A percentile compares a stretch with the other conserved stretches of the same genome.
These are phyloP conservation scores for Oncorhynchus tshawytscha DNA, from an alignment of 2,113 vertebrate genomes.

Conservation along the genomic window DNA sequence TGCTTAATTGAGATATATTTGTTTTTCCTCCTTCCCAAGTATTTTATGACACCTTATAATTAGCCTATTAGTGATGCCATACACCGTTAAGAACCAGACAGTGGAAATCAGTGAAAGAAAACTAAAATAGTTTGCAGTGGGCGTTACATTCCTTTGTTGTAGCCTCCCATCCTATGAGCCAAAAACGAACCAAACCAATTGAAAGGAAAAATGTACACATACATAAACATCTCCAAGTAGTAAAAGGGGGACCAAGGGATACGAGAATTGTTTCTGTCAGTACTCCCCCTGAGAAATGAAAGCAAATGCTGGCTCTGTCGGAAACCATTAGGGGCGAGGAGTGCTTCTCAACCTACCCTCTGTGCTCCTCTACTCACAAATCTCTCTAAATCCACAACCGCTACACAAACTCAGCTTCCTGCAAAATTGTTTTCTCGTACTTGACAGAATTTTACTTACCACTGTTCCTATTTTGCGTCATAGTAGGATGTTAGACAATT, in stretches of 20 bases:
- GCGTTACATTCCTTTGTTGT: slow-evolving; percentile 18
- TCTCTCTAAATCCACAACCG: slow-evolving; percentile 2
- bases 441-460: slow-evolving; percentile 39
- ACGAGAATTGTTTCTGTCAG: slow-evolving; percentile 74
- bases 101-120: not conserved
- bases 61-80: not conserved
- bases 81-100: not conserved
- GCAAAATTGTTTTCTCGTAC: slow-evolving; percentile 34
- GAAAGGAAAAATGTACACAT: slow-evolving; percentile 14
- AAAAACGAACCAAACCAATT: slow-evolving; percentile 32
- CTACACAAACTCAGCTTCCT: slow-evolving; percentile 33
- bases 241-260: slow-evolving; percentile 27
- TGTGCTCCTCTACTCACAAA: not conserved
- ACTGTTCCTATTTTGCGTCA: not conserved
- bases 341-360: slow-evolving; percentile 21
- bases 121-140: not conserved
- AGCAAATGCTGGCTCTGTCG: slow-evolving; percentile 73
- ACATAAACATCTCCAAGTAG: slow-evolving; percentile 28
- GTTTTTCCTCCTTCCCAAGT: not conserved
- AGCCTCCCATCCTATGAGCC: slow-evolving; percentile 6
- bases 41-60: not conserved
- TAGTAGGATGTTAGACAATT: too few species aligned
- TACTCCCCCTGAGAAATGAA: slow-evolving; percentile 70
- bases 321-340: slow-evolving; percentile 64
- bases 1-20: not conserved